Conservation (phyloP, 2,888 invertebrate species). For the Lithophane leautieri region DNA sequence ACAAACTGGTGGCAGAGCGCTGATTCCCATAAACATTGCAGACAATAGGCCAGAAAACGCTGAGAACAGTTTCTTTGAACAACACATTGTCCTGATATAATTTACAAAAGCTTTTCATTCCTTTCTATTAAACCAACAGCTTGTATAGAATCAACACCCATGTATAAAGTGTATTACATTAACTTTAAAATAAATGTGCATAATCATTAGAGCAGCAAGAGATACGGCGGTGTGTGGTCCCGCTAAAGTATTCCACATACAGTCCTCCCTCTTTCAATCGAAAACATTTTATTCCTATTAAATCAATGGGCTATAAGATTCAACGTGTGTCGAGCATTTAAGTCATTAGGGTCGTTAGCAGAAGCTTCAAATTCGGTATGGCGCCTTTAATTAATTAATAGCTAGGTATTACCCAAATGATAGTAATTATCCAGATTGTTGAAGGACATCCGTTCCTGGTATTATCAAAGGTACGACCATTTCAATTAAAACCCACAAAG, state of each 20-base stretch:
- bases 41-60: constrained; percentile 30
- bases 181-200: constrained; percentile 88
- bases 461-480: constrained; percentile 60
- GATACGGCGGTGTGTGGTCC: constrained; percentile 87
- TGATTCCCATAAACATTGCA: constrained; percentile 19
- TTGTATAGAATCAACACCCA: constrained; percentile 68
- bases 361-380: constrained; percentile 81
- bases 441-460: constrained; percentile 69
- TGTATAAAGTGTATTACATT: constrained; percentile 73
- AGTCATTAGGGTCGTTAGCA: constrained; percentile 83
- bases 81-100: constrained; percentile 22
- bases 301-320: constrained; percentile 82
- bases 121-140: constrained; percentile 63
- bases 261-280: constrained; percentile 76
- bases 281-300: constrained; percentile 80
- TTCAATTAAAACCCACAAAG: constrained; percentile 56
- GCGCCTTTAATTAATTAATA: constrained; percentile 85
- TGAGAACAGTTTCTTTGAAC: constrained; percentile 45
- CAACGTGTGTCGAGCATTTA: constrained; percentile 82
- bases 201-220: constrained; percentile 87
- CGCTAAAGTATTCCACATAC: constrained; percentile 77
- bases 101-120: constrained; percentile 47
- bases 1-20: neutral
- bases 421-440: constrained; percentile 79
- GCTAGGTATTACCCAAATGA: constrained; percentile 83